Percentiles rank a stretch among this genome's conserved stretches.
These are phyloP conservation scores for Bryconaethiops microstoma DNA, from an alignment of 2,797 vertebrate species.

Conservation along the genomic window DNA sequence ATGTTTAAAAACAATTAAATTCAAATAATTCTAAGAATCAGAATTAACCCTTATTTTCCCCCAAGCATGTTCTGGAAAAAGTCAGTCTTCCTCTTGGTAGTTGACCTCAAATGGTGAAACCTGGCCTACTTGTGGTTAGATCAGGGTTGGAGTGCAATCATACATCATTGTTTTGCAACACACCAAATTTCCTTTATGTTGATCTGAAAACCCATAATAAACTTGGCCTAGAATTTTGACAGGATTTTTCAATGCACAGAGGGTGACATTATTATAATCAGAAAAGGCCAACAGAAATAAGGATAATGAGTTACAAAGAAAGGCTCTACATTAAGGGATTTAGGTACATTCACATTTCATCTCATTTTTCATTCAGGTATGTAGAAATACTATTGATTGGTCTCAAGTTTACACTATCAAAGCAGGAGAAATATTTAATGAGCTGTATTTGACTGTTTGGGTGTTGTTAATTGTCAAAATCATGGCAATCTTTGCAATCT, in stretches of 20 bases:
- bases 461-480: no score
- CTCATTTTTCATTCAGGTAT: no score
- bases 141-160: not conserved
- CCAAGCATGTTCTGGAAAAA: not conserved
- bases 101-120: not conserved
- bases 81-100: not conserved
- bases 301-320: not conserved
- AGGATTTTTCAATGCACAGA: not conserved
- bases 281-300: not conserved
- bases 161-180: not conserved
- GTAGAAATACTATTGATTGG: no score
- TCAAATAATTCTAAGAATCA: no score
- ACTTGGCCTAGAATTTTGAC: not conserved
- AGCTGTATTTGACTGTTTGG: no score
- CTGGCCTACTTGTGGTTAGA: not conserved
- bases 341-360: not conserved
- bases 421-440: no score
- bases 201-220: not conserved
- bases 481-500: no score
- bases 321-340: not conserved
- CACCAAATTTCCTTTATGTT: no score
- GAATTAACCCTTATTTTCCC: no score
- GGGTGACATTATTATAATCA: not conserved
- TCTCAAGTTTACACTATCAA: no score
- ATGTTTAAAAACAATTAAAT: no score